Evolutionary conservation across 2,888 invertebrate genomes (phyloP).

Genomic region (Drosophila antonietae): DNA sequence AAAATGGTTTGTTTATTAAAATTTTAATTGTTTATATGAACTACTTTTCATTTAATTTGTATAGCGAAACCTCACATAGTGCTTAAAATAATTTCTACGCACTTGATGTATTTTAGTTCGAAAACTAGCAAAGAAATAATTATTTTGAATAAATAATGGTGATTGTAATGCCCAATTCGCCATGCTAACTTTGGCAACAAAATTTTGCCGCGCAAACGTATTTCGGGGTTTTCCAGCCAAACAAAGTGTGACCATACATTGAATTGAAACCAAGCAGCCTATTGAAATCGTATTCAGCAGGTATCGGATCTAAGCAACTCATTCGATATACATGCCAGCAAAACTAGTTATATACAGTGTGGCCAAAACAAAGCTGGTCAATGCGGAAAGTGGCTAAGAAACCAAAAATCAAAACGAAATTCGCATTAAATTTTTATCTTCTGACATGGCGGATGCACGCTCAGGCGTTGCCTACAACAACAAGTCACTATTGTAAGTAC

Average conservation of each 20-base stretch:
- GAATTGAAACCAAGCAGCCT: no score
- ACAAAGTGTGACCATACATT: neutral
- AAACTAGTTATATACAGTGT: neutral
- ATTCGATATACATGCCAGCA: neutral
- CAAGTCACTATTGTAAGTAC: conserved; percentile 60
- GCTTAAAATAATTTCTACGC: neutral
- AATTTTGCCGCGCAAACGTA: conserved; percentile 5
- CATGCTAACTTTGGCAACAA: neutral
- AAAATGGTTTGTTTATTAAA: neutral
- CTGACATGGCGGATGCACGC: conserved; percentile 44
- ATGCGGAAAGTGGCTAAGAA: neutral
- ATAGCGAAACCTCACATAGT: neutral
- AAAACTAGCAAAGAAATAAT: neutral
- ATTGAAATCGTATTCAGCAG: neutral
- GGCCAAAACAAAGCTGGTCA: neutral
- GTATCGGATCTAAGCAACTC: neutral
- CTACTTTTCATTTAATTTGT: no score
- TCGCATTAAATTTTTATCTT: neutral
- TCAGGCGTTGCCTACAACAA: conserved; percentile 43
- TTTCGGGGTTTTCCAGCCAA: neutral
- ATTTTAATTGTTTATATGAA: neutral
- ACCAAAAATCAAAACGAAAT: neutral
- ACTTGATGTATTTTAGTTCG: no score
- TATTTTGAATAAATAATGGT: neutral
- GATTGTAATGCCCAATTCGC: neutral